Percentiles rank a stretch among this genome's conserved stretches.
Conservation (phyloP, 2,888 invertebrate genomes). For the Leucophenga maculata region DNA sequence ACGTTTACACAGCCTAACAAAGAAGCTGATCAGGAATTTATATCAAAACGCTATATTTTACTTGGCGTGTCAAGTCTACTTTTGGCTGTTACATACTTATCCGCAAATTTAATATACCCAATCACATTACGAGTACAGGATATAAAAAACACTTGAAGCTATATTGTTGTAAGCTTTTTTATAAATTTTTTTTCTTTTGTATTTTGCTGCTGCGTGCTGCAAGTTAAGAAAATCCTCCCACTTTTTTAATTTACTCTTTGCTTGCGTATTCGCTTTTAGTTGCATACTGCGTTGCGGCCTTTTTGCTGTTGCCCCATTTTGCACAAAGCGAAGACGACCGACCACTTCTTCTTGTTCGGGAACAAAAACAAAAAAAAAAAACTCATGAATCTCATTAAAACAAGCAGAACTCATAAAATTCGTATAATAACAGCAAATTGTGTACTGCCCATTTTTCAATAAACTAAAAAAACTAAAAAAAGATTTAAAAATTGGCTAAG, state of each 20-base stretch:
- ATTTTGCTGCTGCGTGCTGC: slow-evolving; percentile 2
- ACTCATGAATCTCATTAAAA: slow-evolving; percentile 62
- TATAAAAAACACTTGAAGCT: slow-evolving; percentile 2
- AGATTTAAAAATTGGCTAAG: too few species aligned
- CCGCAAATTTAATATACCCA: not conserved
- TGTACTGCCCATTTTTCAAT: slow-evolving; percentile 58
- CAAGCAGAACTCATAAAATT: slow-evolving; percentile 56
- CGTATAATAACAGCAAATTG: slow-evolving; percentile 63
- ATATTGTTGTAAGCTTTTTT: not conserved
- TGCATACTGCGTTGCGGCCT: not conserved
- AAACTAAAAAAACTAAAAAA: not conserved
- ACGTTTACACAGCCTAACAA: too few species aligned
- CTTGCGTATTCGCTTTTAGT: not conserved
- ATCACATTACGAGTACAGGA: not conserved
- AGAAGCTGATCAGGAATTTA: too few species aligned
- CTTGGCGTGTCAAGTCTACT: too few species aligned
- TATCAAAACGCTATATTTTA: too few species aligned
- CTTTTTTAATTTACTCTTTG: slow-evolving; percentile 19
- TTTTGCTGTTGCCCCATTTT: slow-evolving; percentile 4
- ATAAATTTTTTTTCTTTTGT: not conserved
- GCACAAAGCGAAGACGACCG: not conserved
- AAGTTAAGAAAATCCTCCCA: slow-evolving; percentile 36
- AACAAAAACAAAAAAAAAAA: slow-evolving; percentile 21
- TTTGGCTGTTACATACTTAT: too few species aligned
- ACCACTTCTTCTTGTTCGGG: not conserved